These are phyloP conservation scores for Syrista parreyssii DNA, from an alignment of 2,888 invertebrate genomes.

Conservation along the genomic window DNA sequence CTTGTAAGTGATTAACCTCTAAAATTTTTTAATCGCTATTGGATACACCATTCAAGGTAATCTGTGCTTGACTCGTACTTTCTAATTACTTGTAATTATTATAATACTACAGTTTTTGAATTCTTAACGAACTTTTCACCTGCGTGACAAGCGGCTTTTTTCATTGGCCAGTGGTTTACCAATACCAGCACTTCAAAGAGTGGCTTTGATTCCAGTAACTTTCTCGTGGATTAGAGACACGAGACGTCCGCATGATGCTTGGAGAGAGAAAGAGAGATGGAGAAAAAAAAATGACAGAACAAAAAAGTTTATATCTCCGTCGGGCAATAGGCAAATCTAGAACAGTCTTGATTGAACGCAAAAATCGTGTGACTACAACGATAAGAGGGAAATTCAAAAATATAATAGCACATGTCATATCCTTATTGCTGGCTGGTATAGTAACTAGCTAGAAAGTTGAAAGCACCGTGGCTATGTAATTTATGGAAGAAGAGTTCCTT, in stretches of 20 bases:
- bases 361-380: neutral
- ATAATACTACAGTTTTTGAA: too few relatives aligned
- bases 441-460: neutral
- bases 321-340: too few relatives aligned
- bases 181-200: neutral
- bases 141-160: neutral
- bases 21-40: neutral
- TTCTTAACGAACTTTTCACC: too few relatives aligned
- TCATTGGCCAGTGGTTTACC: neutral
- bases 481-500: neutral
- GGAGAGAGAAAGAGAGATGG: slow-evolving; percentile 11
- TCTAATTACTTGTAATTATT: too few relatives aligned
- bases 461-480: neutral
- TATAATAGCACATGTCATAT: neutral
- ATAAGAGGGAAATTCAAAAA: neutral
- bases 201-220: neutral
- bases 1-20: neutral
- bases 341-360: neutral
- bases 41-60: too few relatives aligned
- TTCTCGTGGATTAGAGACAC: slow-evolving; percentile 14
- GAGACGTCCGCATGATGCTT: slow-evolving; percentile 8
- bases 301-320: neutral
- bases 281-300: neutral
- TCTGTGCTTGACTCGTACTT: too few relatives aligned
- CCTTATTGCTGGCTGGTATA: neutral